phyloP scores from a whole-genome alignment of 2,888 invertebrate genomes.

The Anticlea derivata region DNA sequence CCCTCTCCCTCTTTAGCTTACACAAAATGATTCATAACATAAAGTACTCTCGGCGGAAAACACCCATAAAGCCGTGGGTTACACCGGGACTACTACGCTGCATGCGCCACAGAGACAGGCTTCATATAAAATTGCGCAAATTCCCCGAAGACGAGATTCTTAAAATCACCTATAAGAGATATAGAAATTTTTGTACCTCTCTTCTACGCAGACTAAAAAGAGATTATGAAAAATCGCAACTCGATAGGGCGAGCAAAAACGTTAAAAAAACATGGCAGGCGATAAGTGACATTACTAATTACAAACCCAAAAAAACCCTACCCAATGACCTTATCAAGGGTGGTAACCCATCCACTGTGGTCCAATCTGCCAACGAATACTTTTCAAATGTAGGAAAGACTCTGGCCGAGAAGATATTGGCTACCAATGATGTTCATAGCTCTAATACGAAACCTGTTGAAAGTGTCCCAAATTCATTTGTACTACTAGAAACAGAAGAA shows the following conservation, averaged over 20 bases:
- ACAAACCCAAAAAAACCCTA: not conserved
- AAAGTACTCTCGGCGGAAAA: not conserved
- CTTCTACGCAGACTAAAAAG: not conserved
- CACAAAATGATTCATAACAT: no score
- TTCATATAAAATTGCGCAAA: not conserved
- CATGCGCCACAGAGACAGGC: not conserved
- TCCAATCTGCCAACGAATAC: no score
- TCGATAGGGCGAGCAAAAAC: not conserved
- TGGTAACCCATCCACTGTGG: no score
- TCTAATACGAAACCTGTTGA: no score
- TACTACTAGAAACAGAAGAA: no score
- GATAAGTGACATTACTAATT: not conserved
- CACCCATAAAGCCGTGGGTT: not conserved
- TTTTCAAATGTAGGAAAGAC: no score
- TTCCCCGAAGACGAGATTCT: not conserved
- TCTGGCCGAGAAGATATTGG: no score
- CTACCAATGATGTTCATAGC: no score
- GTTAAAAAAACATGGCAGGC: not conserved
- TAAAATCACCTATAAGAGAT: no score
- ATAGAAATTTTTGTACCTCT: not conserved
- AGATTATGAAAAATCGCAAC: not conserved
- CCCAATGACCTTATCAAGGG: not conserved
- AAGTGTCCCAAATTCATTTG: no score
- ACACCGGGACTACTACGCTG: not conserved
- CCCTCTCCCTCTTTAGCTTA: no score